Base-by-base conservation (phyloP, 2,888 invertebrate genomes). In the Marasmarcha lunaedactyla region DNA sequence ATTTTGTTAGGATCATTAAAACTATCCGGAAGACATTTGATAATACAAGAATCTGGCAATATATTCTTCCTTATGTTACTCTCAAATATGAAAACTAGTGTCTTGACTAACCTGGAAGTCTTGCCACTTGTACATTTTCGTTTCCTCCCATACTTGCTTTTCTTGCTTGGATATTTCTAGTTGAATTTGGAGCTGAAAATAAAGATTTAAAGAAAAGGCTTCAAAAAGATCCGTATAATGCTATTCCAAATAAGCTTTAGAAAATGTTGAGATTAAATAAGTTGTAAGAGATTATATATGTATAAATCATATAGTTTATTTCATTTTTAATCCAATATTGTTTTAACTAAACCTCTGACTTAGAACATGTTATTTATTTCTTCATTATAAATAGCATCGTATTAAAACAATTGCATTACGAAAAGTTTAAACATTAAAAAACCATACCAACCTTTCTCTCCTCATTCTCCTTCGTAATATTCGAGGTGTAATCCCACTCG, bases 401-500 rank as follows among this genome's bases (percentile, higher is more conserved):
- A n/a, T n/a, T n/a, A n/a, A n/a, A n/a, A n/a, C n/a, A n/a, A n/a
- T n/a, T n/a, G n/a, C n/a, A n/a, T n/a, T n/a, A n/a, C n/a, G n/a
- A n/a, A n/a, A n/a, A n/a, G n/a, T n/a, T n/a, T n/a, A n/a, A n/a
- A n/a, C n/a, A n/a, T n/a, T n/a, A n/a, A n/a, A n/a, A n/a, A n/a
- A n/a, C n/a, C n/a, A n/a, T n/a, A n/a, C n/a, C n/a, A 14, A 81
- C 83, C 65, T 71, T 63, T 44, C 56, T 64, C n/a, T 78, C 79
- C 11, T 83, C 81, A 51, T 81, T 93, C 41, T 86, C 87, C 38
- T 90, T 88, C 0, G 90, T 93, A 33, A 94, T 86, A 59, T 94
- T 90, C 0, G 92, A 89, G 0, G 88, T 89, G 58, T 93, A 93
- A 0, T 83, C 86, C 93, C 94, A 94, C 42, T 88, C 85, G 0